Base-by-base conservation (phyloP, 2,797 vertebrate species). In the Notoglanidium macrostoma region DNA sequence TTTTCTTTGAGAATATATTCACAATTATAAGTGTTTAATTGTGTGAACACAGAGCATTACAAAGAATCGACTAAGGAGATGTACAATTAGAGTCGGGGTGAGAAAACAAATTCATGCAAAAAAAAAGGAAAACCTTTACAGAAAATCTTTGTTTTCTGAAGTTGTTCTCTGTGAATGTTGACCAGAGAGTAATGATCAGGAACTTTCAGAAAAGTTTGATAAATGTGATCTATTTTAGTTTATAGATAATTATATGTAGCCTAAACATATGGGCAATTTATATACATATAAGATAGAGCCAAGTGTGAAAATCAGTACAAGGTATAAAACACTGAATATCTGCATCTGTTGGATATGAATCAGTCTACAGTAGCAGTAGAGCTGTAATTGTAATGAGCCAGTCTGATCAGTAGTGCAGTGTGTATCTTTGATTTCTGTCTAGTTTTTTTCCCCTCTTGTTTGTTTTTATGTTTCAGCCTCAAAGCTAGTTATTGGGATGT, bases 381-480 rank as follows among this genome's bases (percentile, higher is more conserved):
- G 55, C 82, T 72, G 44, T 87, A 83, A 73, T 65, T 87, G 82
- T 89, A 88, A 88, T 63, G 57, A 89, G 83, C 79, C 78, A 26
- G 73, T 84, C 35, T 57, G 70, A 77, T 87, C 76, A 49, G 51
- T 68, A 73, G 57, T 80, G 49, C 63, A 72, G n/a, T 21, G 26
- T 51, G 5, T n/a, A 49, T 67, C 72, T 89, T 81, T 89, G 86
- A 87, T 89, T 90, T 44, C 72, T 88, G 82, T 82, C 83, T 81
- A 74, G 72, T 74, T 74, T 46, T 84, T 61, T 55, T 6, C 23
- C 57, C 65, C 81, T 49, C 80, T 11, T 72, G 86, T 74, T 87
- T 90, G 86, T 90, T 90, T 89, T 90, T 89, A 88, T 86, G 86
- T 89, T 90, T 87, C 83, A 87, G 76, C 87, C 79, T 70, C 89